Conservation (phyloP, 2,797 vertebrate genomes). For the Cheracebus regulus region DNA sequence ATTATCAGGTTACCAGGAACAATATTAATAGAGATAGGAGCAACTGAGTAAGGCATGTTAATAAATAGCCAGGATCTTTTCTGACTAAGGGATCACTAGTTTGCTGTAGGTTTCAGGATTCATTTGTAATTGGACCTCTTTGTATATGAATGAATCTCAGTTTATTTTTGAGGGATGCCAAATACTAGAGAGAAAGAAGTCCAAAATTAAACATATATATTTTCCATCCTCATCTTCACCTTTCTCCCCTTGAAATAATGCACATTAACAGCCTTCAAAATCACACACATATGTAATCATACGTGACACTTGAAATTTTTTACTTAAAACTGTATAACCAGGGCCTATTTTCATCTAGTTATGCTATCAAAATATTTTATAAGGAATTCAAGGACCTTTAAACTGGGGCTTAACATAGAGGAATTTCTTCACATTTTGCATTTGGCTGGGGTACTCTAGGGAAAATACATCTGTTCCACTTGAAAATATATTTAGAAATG, state of each 20-base stretch:
- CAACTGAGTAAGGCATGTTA: neutral
- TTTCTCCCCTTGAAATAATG: neutral
- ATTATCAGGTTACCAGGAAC: neutral
- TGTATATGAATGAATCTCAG: neutral
- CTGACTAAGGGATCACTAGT: neutral
- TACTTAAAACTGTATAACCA: slow-evolving; percentile 9
- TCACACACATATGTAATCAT: neutral
- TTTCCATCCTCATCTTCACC: neutral
- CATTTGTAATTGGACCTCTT: neutral
- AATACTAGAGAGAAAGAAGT: slow-evolving; percentile 19
- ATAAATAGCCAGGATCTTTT: slow-evolving; percentile 19
- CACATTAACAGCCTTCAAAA: neutral
- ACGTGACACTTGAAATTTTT: neutral
- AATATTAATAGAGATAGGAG: neutral
- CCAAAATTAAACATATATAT: neutral
- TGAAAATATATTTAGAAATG: slow-evolving; percentile 32
- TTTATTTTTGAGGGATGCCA: slow-evolving; percentile 32
- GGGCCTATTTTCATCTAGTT: neutral
- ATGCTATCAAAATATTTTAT: slow-evolving; percentile 25
- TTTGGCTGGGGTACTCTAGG: neutral
- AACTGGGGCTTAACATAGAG: neutral
- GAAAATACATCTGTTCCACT: neutral
- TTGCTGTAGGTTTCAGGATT: slow-evolving; percentile 18
- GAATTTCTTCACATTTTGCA: slow-evolving; percentile 19
- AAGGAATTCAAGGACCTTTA: slow-evolving; percentile 50